Evolutionary conservation across 2,113 vertebrate genomes (phyloP), one percentile per base, ranked within the genome.

Genomic region (Hystrix brachyura): DNA sequence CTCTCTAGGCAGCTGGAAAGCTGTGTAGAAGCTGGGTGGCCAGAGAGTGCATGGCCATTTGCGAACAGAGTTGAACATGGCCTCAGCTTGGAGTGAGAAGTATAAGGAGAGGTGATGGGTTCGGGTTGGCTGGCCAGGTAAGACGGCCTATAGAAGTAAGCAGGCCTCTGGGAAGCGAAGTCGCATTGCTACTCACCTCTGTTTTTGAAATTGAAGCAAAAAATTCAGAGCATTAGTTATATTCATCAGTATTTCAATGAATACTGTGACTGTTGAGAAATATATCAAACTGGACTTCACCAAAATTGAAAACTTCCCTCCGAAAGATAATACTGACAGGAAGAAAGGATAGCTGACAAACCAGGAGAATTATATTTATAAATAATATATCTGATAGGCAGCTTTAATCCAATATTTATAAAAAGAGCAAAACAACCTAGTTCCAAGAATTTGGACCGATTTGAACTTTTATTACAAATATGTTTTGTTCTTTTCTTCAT

Each of bases 251-350:
- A 60, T 86, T 93, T 90, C 51, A 82, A 9, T 76, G 51, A 83
- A 48, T 57, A 18, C 51, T 43, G 17, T 57, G 62, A 86, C 59
- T 29, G 6, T 43, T 91, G 23, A 83, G 48, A 69, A 91, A 62
- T 38, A 69, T 29, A 90, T 34, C 15, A 94, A 87, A 83, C 38
- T 93, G 27, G 10, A 74, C 15, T 83, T 91, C 10, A 38, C 69
- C 21, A 71, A 89, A 92, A 74, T 76, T 74, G 11, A 80, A 91
- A 94, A 67, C 8, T 51, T 93, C 17, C 32, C 25, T 94, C 82
- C 81, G 76, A 87, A 91, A 95, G 62, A 82, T 46, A 91, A 71
- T 21, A 12, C 51, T 88, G 18, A 95, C 62, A 60, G 23, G 89
- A 46, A 80, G 38, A 89, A 65, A 83, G 74, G 7, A 48, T 46